Percentiles rank a stretch among this genome's conserved stretches.
Conservation (phyloP, 2,888 invertebrate species). For the Timandra comae region DNA sequence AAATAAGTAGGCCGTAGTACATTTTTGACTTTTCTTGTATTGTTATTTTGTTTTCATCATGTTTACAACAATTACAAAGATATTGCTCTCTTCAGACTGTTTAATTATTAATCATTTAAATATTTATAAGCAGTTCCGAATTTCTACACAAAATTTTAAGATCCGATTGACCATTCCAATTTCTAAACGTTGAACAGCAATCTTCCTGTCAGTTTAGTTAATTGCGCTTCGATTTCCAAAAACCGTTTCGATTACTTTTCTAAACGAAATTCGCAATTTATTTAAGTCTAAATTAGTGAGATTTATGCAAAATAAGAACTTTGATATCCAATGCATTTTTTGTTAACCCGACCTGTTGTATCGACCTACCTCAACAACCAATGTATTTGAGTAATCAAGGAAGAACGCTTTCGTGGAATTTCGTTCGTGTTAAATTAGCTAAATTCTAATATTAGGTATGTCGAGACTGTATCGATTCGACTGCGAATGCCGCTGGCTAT, state of each 20-base stretch:
- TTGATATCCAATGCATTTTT: constrained; percentile 15
- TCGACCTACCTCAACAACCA: constrained; percentile 11
- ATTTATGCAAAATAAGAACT: neutral
- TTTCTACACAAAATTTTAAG: too few species aligned
- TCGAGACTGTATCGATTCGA: constrained; percentile 52
- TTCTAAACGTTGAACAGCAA: too few species aligned
- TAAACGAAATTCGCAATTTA: too few species aligned
- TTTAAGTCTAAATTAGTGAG: too few species aligned
- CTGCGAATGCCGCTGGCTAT: constrained; percentile 50
- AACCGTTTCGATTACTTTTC: constrained; percentile 10
- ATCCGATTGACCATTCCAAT: too few species aligned
- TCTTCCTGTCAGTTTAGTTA: constrained; percentile 37
- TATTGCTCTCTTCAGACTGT: too few species aligned
- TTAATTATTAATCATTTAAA: too few species aligned
- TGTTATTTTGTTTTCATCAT: too few species aligned
- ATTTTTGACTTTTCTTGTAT: too few species aligned
- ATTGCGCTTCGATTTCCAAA: constrained; percentile 32
- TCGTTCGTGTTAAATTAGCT: constrained; percentile 27
- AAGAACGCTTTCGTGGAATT: constrained; percentile 7
- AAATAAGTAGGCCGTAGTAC: too few species aligned
- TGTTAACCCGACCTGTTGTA: neutral
- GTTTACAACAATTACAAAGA: too few species aligned
- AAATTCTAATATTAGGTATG: constrained; percentile 51
- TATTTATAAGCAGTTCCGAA: too few species aligned
- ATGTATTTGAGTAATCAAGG: constrained; percentile 13